phyloP scores from a whole-genome alignment of 2,113 vertebrate species.

The Datnioides undecimradiatus region DNA sequence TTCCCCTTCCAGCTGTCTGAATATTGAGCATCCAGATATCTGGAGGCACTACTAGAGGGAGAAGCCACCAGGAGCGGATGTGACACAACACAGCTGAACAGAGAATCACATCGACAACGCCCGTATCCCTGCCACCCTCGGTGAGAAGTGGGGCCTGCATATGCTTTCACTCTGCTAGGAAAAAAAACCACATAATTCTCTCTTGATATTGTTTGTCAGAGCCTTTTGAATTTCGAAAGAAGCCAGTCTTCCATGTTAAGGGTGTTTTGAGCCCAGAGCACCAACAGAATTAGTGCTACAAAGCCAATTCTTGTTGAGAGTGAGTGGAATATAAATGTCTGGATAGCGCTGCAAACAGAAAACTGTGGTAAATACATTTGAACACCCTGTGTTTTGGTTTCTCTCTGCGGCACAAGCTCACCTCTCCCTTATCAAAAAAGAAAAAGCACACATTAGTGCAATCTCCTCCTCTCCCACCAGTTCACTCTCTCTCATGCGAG shows the following conservation, averaged over 20 bases:
- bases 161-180: background rate
- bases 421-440: slow-evolving; percentile 61
- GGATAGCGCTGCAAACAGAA: slow-evolving; percentile 34
- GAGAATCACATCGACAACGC: background rate
- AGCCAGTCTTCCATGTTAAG: slow-evolving; percentile 45
- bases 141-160: slow-evolving; percentile 17
- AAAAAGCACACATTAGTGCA: slow-evolving; percentile 38
- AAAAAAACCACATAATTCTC: slow-evolving; percentile 18
- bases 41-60: slow-evolving; percentile 56
- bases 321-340: slow-evolving; percentile 55
- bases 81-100: slow-evolving; percentile 17
- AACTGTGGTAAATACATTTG: slow-evolving; percentile 37
- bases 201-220: slow-evolving; percentile 60
- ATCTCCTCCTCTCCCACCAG: slow-evolving; percentile 9
- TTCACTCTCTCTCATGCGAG: slow-evolving; percentile 47
- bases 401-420: slow-evolving; percentile 34
- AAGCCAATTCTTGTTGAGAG: slow-evolving; percentile 46
- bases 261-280: slow-evolving; percentile 54
- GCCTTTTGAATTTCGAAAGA: slow-evolving; percentile 48
- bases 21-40: slow-evolving; percentile 54
- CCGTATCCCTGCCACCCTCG: background rate
- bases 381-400: slow-evolving; percentile 18
- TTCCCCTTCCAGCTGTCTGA: slow-evolving; percentile 27
- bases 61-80: slow-evolving; percentile 24
- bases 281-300: slow-evolving; percentile 57